phyloP scores from a whole-genome alignment of 2,113 vertebrate genomes.

The Trichomycterus rosablanca region DNA sequence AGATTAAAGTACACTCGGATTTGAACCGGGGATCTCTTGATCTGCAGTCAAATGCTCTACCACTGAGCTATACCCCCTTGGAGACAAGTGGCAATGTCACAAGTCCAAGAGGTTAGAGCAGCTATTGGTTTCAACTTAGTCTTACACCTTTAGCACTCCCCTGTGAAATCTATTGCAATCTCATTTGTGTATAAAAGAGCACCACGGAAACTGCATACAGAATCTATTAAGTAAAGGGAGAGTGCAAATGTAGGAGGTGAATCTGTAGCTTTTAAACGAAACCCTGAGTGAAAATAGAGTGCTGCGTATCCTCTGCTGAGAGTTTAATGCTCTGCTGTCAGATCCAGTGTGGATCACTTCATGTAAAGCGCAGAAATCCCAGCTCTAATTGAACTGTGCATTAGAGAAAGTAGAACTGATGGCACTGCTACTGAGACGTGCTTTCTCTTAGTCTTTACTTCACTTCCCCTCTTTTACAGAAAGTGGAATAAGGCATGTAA shows the following conservation, averaged over 20 bases:
- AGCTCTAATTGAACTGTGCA: slow-evolving; percentile 24
- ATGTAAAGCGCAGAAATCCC: slow-evolving; percentile 22
- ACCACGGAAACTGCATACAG: slow-evolving; percentile 5
- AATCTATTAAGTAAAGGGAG: slow-evolving; percentile 15
- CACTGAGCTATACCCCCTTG: slow-evolving; percentile 88
- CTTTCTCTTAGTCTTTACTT: too few relatives aligned
- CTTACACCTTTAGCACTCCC: background rate
- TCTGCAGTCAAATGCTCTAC: slow-evolving; percentile 83
- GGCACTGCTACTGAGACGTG: slow-evolving; percentile 5
- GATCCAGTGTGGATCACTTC: slow-evolving; percentile 13
- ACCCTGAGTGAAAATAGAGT: slow-evolving; percentile 19
- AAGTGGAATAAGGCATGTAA: too few relatives aligned
- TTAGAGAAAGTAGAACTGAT: slow-evolving; percentile 34
- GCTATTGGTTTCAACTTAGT: too few relatives aligned
- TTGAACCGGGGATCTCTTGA: slow-evolving; percentile 85
- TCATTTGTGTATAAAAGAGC: background rate
- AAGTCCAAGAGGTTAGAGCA: too few relatives aligned
- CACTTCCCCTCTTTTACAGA: too few relatives aligned
- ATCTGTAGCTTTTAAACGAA: background rate
- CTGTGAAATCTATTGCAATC: background rate
- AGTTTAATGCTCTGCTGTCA: slow-evolving; percentile 11
- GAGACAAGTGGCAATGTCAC: too few relatives aligned
- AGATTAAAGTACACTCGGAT: too few relatives aligned
- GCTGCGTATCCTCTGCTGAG: background rate
- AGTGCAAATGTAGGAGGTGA: slow-evolving; percentile 6